Evolutionary conservation across 2,888 invertebrate genomes (phyloP), one percentile per base, ranked within the genome.

Genomic region (Phania funesta): DNA sequence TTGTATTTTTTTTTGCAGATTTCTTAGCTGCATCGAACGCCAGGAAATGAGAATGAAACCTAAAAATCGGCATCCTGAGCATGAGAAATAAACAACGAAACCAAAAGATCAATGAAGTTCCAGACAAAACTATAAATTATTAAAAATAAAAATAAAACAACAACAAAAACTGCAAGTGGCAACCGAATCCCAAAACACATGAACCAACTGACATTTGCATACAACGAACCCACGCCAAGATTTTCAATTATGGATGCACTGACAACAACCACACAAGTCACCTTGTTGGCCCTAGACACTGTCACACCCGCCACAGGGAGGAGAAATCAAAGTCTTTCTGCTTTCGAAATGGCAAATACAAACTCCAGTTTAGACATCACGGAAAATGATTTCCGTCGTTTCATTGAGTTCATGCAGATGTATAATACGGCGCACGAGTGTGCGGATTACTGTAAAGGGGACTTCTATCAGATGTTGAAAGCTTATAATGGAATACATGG

Each of bases 401-500:
- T 90, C 58, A 52, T 89, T 1, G 86, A 87, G 54, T 84, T 85
- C 16, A 82, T 87, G 75, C 77, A 87, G n/a, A 48, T 41, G 16
- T 76, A 76, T 16, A 50, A 76, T 41, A 67, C 67, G 24, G 50
- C 64, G 9, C 65, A 76, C 35, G 88, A 90, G 38, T 90, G 91
- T 35, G 83, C 83, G 74, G 90, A 91, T 82, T 94, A 94, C 88
- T 94, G 95, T 85, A 93, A 92, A 46, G 93, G 93, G 0, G 91
- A 90, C 58, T 91, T 94, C 68, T 92, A 93, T 50, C 93, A 94
- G 56, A 89, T 95, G 71, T 91, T 95, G 18, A 88, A 92, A 1
- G 92, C 92, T 0, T 96, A 96, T 90, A 93, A 93, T 83, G 91
- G 93, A 62, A 93, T 95, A 80, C 98, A 98, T 89, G 96, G 97